phyloP scores from a whole-genome alignment of 2,797 vertebrate genomes.

The Spheniscus humboldti region DNA sequence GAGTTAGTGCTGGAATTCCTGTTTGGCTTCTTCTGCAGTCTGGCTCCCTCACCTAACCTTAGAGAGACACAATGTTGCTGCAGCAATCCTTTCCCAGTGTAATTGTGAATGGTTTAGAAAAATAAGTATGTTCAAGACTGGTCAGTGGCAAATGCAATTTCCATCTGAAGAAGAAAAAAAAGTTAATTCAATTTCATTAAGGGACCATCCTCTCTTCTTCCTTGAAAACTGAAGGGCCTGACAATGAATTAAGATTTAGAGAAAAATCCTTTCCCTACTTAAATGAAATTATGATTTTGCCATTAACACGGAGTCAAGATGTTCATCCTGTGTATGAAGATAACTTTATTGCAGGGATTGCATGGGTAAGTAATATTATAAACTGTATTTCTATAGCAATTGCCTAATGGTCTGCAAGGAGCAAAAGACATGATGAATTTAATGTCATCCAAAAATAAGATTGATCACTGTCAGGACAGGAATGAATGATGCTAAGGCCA shows the following conservation, averaged over 20 bases:
- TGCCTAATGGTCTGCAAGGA: not conserved
- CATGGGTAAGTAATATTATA: not conserved
- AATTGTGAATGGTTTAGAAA: not conserved
- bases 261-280: conserved; percentile 14
- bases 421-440: not conserved
- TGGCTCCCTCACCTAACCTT: not conserved
- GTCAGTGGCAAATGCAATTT: not conserved
- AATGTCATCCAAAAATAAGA: not conserved
- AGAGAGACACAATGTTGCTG: not conserved
- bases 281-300: conserved; percentile 15
- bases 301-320: conserved; percentile 21
- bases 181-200: not conserved
- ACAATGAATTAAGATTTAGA: conserved; percentile 21
- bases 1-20: not conserved
- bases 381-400: conserved; percentile 16
- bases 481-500: not conserved
- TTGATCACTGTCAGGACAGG: not conserved
- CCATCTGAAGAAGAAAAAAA: not conserved
- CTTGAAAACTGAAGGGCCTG: not conserved
- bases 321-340: not conserved
- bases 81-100: not conserved
- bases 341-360: conserved; percentile 11
- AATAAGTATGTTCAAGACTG: not conserved
- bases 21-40: not conserved
- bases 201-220: not conserved